Base-by-base conservation (phyloP, 2,797 vertebrate species). In the Onychomys torridus region DNA sequence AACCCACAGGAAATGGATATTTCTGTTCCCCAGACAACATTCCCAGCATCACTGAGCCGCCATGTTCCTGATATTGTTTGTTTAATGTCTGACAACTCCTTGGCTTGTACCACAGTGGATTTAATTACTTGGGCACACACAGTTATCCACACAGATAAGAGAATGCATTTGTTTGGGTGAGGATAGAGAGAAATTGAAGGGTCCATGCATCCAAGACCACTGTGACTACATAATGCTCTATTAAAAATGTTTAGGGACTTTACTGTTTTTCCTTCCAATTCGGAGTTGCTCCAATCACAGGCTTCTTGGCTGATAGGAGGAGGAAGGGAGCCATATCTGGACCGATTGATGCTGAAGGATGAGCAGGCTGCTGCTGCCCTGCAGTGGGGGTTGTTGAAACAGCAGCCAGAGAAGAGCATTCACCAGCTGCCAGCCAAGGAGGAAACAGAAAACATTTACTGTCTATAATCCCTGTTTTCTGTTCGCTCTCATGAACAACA, bases 321-420 rank as follows among this genome's bases (percentile, higher is more conserved):
- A 29, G 34, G 61, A 73, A n/a, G 63, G 83, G 34, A 23, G 88
- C 82, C 92, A 75, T 27, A 2, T 1, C 40, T 78, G 57, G 13
- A 2, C 37, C 34, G 0, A 8, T 29, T 12, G 14, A 0, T 3
- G 4, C 67, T 0, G 43, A 6, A 55, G 21, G 3, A 93, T 23
- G 21, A 94, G 52, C 43, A 79, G 93, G 32, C 92, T 82, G 88
- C 71, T 98, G 63, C 97, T 98, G 98, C 98, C 98, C 78, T 95
- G 91, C 77, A 90, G 97, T 96, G 98, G 97, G 14, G 6, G 16
- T 40, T 93, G 5, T 8, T 19, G 91, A 86, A 89, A 97, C 2
- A 81, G 78, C 98, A 98, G 0, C 57, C 23, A 13, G 3, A 49
- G 65, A 43, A 71, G 37, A 52, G 76, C 23, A 43, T 67, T 57